Evolutionary conservation across 2,888 invertebrate genomes (phyloP).

Genomic region (Cataglyphis altisquamis): DNA sequence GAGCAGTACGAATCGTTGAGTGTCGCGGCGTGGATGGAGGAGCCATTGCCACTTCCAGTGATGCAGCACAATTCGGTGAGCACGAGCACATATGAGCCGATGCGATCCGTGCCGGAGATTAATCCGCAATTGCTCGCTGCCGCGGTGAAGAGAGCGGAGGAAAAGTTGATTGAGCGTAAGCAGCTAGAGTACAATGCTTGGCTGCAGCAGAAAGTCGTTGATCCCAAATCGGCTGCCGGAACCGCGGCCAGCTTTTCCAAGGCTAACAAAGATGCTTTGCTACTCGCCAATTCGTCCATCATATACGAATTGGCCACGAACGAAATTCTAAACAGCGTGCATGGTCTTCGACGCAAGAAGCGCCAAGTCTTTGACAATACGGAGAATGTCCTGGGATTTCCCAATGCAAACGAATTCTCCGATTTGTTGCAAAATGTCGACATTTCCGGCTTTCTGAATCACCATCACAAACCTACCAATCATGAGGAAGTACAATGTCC

Average conservation of each 20-base stretch:
- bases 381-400: slow-evolving; percentile 87
- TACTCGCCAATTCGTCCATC: slow-evolving; percentile 94
- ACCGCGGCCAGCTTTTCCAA: slow-evolving; percentile 96
- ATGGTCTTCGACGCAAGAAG: slow-evolving; percentile 87
- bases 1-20: slow-evolving; percentile 91
- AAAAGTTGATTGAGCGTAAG: slow-evolving; percentile 91
- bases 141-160: slow-evolving; percentile 93
- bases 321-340: slow-evolving; percentile 91
- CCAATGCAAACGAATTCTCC: slow-evolving; percentile 89
- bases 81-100: slow-evolving; percentile 44
- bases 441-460: slow-evolving; percentile 89
- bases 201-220: slow-evolving; percentile 88
- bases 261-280: slow-evolving; percentile 94
- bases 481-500: slow-evolving; percentile 91
- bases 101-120: slow-evolving; percentile 88
- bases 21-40: slow-evolving; percentile 91
- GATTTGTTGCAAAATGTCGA: slow-evolving; percentile 94
- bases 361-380: slow-evolving; percentile 91
- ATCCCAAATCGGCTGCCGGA: slow-evolving; percentile 94
- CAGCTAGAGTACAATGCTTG: slow-evolving; percentile 94
- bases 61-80: slow-evolving; percentile 75
- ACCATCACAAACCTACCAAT: slow-evolving; percentile 88
- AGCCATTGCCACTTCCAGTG: slow-evolving; percentile 76
- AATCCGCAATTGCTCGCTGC: slow-evolving; percentile 91
- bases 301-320: slow-evolving; percentile 95